Evolutionary conservation across 2,113 vertebrate species (phyloP).

Genomic region (Reinhardtius hippoglossoides): DNA sequence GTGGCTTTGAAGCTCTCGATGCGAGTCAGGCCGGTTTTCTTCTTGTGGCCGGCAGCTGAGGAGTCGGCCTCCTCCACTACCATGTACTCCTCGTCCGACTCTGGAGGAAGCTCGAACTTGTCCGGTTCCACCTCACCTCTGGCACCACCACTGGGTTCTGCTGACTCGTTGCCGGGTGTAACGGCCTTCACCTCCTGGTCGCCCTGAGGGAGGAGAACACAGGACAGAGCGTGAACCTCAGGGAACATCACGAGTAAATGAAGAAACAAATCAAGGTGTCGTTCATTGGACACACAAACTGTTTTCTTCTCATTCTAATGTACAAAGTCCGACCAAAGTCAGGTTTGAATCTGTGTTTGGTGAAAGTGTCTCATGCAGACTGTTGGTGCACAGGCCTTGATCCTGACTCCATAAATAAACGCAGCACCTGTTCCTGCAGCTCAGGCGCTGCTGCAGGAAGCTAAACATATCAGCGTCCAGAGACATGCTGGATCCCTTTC

Average conservation of each 20-base stretch:
- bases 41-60: constrained; percentile 84
- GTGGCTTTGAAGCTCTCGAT: constrained; percentile 96
- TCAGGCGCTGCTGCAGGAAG: constrained; percentile 53
- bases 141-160: constrained; percentile 68
- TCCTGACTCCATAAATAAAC: constrained; percentile 69
- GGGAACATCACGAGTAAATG: too few relatives aligned
- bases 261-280: not conserved
- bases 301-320: not conserved
- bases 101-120: constrained; percentile 84
- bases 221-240: not conserved
- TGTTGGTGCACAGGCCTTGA: constrained; percentile 33
- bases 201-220: constrained; percentile 83
- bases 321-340: constrained; percentile 9
- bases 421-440: constrained; percentile 71
- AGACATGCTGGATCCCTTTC: constrained; percentile 23
- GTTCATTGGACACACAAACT: not conserved
- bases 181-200: constrained; percentile 87
- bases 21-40: constrained; percentile 91
- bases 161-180: constrained; percentile 76
- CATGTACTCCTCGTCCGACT: constrained; percentile 96
- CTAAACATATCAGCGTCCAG: constrained; percentile 52
- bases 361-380: constrained; percentile 28
- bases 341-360: constrained; percentile 26
- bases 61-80: constrained; percentile 88
- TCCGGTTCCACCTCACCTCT: constrained; percentile 79